Evolutionary conservation across 2,888 invertebrate species (phyloP).

Genomic region (Hemistola chrysoprasaria): DNA sequence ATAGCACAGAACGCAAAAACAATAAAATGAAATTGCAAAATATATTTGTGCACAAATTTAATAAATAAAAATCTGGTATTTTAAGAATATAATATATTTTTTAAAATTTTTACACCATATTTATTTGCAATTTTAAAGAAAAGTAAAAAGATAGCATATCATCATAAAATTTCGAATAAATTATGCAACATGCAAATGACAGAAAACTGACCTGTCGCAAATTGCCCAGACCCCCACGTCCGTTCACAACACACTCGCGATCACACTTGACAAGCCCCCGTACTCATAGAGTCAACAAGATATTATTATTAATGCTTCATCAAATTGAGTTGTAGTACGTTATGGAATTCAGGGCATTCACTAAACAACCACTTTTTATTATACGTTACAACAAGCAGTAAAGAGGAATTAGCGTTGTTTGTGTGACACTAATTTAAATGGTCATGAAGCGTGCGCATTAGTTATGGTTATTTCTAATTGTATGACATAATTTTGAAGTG

Average conservation of each 20-base stretch:
- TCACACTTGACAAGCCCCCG: conserved; percentile 40
- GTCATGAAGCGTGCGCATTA: conserved; percentile 4
- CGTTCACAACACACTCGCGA: conserved; percentile 36
- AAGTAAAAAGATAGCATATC: too few relatives aligned
- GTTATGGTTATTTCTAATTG: too few relatives aligned
- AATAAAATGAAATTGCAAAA: too few relatives aligned
- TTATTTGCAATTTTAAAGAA: too few relatives aligned
- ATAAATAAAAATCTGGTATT: too few relatives aligned
- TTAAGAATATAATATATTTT: too few relatives aligned
- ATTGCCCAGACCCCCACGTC: conserved; percentile 32
- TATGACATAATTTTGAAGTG: too few relatives aligned
- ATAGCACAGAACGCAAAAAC: too few relatives aligned
- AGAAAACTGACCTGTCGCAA: conserved; percentile 11
- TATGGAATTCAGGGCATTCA: conserved; percentile 7
- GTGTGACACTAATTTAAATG: conserved; percentile 5
- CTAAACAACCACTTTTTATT: conserved; percentile 2
- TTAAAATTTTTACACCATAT: too few relatives aligned
- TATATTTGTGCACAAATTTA: too few relatives aligned
- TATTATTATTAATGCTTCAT: conserved; percentile 22
- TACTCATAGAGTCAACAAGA: conserved; percentile 32
- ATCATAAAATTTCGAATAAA: too few relatives aligned
- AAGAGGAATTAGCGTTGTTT: conserved; percentile 4
- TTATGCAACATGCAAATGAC: too few relatives aligned
- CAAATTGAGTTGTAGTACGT: conserved; percentile 30
- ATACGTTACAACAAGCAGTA: not conserved